phyloP scores from a whole-genome alignment of 2,113 vertebrate genomes.

The Anguilla rostrata region DNA sequence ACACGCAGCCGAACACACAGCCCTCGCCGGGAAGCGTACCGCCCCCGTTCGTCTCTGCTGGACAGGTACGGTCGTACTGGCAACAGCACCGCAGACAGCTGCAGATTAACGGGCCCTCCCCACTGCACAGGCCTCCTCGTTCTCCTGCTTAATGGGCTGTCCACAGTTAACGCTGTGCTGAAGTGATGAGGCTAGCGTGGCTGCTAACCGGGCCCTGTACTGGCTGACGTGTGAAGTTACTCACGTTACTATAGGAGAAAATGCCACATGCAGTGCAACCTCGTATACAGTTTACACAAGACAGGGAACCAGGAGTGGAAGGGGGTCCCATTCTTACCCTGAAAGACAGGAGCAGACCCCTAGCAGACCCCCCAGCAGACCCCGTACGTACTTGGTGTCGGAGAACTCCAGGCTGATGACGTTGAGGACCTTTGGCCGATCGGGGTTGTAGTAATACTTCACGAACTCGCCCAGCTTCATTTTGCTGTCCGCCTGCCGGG shows the following conservation, averaged over 20 bases:
- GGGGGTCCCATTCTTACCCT: neutral
- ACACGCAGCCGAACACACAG: neutral
- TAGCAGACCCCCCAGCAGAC: neutral
- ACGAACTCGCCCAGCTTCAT: conserved; percentile 95
- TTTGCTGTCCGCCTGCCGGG: conserved; percentile 97
- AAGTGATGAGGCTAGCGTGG: neutral
- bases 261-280: neutral
- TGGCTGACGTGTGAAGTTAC: neutral
- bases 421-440: conserved; percentile 94
- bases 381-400: conserved; percentile 86
- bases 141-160: neutral
- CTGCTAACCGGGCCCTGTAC: neutral
- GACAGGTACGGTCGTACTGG: neutral
- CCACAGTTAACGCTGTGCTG: neutral
- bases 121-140: no score
- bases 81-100: neutral
- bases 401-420: conserved; percentile 99
- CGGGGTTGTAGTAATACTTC: conserved; percentile 87
- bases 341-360: conserved; percentile 27
- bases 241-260: neutral
- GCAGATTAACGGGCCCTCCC: no score
- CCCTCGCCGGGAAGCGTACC: neutral
- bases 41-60: no score
- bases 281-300: neutral
- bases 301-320: neutral